Conservation (phyloP, 2,888 invertebrate genomes). For the Drosophila borealis region DNA sequence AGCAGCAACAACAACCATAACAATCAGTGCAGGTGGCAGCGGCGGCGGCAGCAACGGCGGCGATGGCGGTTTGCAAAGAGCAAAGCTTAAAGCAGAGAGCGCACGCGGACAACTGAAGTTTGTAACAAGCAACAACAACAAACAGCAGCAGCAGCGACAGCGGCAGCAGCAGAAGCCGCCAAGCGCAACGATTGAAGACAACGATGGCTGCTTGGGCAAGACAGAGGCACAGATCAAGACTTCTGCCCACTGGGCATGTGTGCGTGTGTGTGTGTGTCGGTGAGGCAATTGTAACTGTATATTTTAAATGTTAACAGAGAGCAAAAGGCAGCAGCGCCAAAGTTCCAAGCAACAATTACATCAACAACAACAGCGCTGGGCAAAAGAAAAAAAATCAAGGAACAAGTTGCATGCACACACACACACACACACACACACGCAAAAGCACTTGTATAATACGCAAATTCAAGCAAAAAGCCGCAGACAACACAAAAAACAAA, state of each 20-base stretch:
- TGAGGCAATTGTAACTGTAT: constrained; percentile 35
- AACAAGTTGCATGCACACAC: constrained; percentile 16
- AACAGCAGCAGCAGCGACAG: constrained; percentile 26
- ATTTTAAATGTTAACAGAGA: constrained; percentile 38
- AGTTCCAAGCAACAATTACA: constrained; percentile 45
- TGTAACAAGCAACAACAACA: constrained; percentile 29
- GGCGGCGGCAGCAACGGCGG: constrained; percentile 2
- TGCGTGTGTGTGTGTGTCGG: constrained; percentile 9
- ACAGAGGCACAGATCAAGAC: constrained; percentile 56
- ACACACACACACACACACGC: constrained; percentile 6
- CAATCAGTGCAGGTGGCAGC: constrained; percentile 45
- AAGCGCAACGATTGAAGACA: constrained; percentile 65
- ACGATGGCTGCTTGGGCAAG: constrained; percentile 44
- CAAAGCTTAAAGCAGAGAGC: constrained; percentile 59
- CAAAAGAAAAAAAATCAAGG: constrained; percentile 12
- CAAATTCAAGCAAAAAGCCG: constrained; percentile 45
- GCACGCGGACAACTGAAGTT: constrained; percentile 20
- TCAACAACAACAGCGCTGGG: constrained; percentile 25
- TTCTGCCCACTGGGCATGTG: constrained; percentile 53
- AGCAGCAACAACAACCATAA: constrained; percentile 25
- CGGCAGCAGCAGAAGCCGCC: constrained; percentile 68
- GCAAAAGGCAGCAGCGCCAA: constrained; percentile 23
- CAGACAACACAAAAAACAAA: constrained; percentile 34
- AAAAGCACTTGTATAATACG: constrained; percentile 57
- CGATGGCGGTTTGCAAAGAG: constrained; percentile 35